Conservation (phyloP, 1,140 invertebrate genomes). For the Drosophila ambigua region DNA sequence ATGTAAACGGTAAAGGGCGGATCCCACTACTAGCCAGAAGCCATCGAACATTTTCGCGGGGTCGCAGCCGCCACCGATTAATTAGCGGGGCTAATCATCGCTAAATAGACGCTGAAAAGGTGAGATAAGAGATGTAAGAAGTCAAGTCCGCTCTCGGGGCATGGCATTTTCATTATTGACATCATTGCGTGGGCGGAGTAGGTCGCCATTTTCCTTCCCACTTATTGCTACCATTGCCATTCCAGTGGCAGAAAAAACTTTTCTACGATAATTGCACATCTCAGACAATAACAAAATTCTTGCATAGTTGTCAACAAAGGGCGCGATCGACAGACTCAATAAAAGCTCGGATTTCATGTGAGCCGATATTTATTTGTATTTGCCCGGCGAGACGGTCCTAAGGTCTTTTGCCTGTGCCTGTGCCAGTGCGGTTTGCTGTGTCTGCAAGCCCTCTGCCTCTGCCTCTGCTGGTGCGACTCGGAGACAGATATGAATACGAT, state of each 20-base stretch:
- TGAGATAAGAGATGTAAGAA: too few species aligned
- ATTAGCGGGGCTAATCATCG: too few species aligned
- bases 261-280: conserved; percentile 60
- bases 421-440: conserved; percentile 44
- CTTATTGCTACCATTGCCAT: conserved; percentile 9
- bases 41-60: too few species aligned
- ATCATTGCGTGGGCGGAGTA: too few species aligned
- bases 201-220: conserved; percentile 1
- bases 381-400: conserved; percentile 30
- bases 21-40: too few species aligned
- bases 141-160: too few species aligned
- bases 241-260: conserved; percentile 12
- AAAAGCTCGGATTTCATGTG: conserved; percentile 74
- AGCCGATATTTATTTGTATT: conserved; percentile 73
- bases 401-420: conserved; percentile 1
- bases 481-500: not conserved
- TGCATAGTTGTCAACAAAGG: conserved; percentile 76
- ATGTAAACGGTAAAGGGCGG: too few species aligned
- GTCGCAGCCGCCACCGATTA: too few species aligned
- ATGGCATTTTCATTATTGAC: too few species aligned
- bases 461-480: conserved; percentile 11
- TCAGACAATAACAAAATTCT: conserved; percentile 80
- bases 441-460: conserved; percentile 12
- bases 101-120: too few species aligned
- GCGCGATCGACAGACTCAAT: conserved; percentile 75